Percentiles rank a stretch among this genome's conserved stretches.
Conservation (phyloP, 2,888 invertebrate species). For the Oscheius sp. region DNA sequence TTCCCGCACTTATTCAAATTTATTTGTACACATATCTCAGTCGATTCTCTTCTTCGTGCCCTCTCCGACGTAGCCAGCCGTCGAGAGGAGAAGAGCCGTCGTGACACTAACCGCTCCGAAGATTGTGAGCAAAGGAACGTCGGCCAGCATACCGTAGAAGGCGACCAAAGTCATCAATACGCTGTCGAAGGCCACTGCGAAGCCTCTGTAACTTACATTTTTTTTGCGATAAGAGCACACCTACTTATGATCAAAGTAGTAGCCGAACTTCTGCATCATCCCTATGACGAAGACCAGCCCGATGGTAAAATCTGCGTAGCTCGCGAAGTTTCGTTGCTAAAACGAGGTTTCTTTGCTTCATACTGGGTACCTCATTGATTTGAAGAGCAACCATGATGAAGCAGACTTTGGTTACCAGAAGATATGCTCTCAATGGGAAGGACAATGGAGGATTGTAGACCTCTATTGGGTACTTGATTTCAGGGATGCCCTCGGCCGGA, state of each 20-base stretch:
- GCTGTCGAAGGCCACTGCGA: conserved; percentile 8
- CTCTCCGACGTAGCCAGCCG: conserved; percentile 7
- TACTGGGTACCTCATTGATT: conserved; percentile 33
- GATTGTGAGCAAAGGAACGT: conserved; percentile 1
- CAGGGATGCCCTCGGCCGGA: conserved; percentile 82
- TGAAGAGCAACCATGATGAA: conserved; percentile 43
- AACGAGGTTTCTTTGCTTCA: conserved; percentile 7
- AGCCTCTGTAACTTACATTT: background rate
- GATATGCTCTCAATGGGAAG: conserved; percentile 61
- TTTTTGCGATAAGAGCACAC: background rate
- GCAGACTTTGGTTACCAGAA: conserved; percentile 56
- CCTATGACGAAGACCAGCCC: conserved; percentile 22
- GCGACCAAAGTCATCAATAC: conserved; percentile 10
- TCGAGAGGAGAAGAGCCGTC: conserved; percentile 19
- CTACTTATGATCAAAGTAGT: conserved; percentile 45
- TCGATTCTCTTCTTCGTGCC: conserved; percentile 9
- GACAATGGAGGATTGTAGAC: conserved; percentile 63
- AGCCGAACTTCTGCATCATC: conserved; percentile 44
- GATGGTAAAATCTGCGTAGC: conserved; percentile 17
- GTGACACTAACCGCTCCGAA: conserved; percentile 18
- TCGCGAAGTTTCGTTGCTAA: background rate
- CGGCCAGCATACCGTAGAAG: conserved; percentile 1
- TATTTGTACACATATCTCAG: conserved; percentile 1
- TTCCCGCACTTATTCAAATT: too few species aligned
- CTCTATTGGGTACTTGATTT: conserved; percentile 27